Evolutionary conservation across 1,140 invertebrate species (phyloP).

Genomic region (Pomacea maculata): DNA sequence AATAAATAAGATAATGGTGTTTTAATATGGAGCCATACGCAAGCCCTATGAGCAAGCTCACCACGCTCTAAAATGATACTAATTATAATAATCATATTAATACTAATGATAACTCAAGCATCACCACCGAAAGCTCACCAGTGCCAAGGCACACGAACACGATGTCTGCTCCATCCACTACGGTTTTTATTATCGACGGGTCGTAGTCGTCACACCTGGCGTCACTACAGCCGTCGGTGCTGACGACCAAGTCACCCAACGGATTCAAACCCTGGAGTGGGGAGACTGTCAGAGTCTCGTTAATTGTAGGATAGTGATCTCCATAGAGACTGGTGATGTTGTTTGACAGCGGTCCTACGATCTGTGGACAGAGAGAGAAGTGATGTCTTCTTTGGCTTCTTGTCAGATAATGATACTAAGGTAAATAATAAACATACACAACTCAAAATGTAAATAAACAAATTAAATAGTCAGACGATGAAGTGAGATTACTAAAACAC

Average conservation of each 20-base stretch:
- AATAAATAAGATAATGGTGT: no score
- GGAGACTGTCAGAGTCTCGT: slow-evolving; percentile 36
- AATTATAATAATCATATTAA: no score
- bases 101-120: no score
- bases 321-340: slow-evolving; percentile 46
- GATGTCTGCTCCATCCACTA: slow-evolving; percentile 34
- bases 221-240: slow-evolving; percentile 40
- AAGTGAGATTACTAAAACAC: neutral
- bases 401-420: neutral
- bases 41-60: no score
- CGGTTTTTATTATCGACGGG: slow-evolving; percentile 13
- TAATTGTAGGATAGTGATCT: slow-evolving; percentile 30
- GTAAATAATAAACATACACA: neutral
- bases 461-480: neutral
- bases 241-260: slow-evolving; percentile 22
- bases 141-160: slow-evolving; percentile 55
- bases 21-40: no score
- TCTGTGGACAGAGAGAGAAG: slow-evolving; percentile 16
- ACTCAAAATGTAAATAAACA: neutral
- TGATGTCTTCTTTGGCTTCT: neutral
- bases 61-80: no score
- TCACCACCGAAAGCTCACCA: slow-evolving; percentile 29
- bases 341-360: slow-evolving; percentile 54
- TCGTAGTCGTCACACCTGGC: slow-evolving; percentile 40
- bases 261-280: slow-evolving; percentile 36